Conservation (phyloP, 2,113 vertebrate species). For the Rhineura floridana region DNA sequence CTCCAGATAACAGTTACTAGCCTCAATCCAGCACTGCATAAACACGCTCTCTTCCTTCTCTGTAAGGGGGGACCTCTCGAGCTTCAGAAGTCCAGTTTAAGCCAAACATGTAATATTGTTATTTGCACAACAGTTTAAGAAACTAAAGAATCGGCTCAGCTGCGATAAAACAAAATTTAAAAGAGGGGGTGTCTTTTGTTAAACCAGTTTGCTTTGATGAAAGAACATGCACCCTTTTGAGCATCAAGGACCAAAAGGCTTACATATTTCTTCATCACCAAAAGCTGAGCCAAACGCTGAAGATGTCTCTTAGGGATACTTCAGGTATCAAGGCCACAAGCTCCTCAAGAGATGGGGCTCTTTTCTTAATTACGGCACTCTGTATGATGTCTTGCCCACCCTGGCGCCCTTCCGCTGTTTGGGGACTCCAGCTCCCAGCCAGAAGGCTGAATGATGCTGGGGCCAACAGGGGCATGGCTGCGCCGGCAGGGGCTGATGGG, state of each 20-base stretch:
- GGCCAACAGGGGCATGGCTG: too few species aligned
- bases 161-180: too few species aligned
- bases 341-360: not conserved
- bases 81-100: not conserved
- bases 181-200: not conserved
- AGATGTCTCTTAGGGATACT: not conserved
- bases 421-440: too few species aligned
- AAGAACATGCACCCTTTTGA: not conserved
- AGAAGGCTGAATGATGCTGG: too few species aligned
- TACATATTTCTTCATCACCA: not conserved
- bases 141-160: not conserved
- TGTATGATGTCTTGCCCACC: too few species aligned
- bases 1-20: not conserved
- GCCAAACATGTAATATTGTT: fast-evolving
- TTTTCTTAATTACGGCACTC: not conserved
- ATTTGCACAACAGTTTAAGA: not conserved
- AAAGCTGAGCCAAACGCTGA: not conserved
- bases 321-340: not conserved
- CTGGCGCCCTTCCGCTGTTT: too few species aligned
- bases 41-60: too few species aligned
- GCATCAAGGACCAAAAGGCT: not conserved
- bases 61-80: not conserved
- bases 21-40: not conserved
- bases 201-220: not conserved
- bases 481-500: too few species aligned